Conservation (phyloP, 2,888 invertebrate genomes). For the Ptychoptera albimana region DNA sequence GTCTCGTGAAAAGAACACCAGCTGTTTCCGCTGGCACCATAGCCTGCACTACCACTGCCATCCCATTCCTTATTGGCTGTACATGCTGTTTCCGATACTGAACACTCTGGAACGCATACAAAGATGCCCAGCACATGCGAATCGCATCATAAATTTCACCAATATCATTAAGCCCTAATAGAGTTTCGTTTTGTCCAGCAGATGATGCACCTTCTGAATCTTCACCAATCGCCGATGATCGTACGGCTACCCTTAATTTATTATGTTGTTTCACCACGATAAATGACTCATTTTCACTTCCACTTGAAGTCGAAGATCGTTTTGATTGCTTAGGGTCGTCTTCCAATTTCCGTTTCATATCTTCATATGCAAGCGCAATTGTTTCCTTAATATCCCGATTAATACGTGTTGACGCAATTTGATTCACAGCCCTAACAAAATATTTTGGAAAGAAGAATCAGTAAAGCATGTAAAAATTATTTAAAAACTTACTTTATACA, state of each 20-base stretch:
- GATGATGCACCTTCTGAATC: constrained; percentile 65
- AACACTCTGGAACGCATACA: constrained; percentile 59
- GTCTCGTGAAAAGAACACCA: constrained; percentile 69
- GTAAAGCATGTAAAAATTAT: neutral
- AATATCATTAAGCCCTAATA: constrained; percentile 45
- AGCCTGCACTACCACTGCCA: constrained; percentile 68
- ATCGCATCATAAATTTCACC: constrained; percentile 40
- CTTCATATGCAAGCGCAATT: neutral
- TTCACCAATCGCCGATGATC: constrained; percentile 60
- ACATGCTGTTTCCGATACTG: constrained; percentile 66
- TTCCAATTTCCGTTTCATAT: neutral
- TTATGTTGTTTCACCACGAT: constrained; percentile 15
- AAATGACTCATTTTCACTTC: too few species aligned
- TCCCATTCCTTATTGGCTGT: constrained; percentile 44
- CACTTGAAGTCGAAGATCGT: too few species aligned
- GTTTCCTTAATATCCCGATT: neutral
- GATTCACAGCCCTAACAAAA: neutral
- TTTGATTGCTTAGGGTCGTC: too few species aligned
- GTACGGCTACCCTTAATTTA: constrained; percentile 41
- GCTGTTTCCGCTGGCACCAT: constrained; percentile 54
- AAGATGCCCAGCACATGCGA: constrained; percentile 66
- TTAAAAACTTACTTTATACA: constrained; percentile 30
- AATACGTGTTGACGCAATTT: neutral
- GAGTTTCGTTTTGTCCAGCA: constrained; percentile 72
- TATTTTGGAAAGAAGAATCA: constrained; percentile 7